These are phyloP conservation scores for Phyto melanocephala DNA, from an alignment of 2,888 invertebrate genomes.

Conservation along the genomic window DNA sequence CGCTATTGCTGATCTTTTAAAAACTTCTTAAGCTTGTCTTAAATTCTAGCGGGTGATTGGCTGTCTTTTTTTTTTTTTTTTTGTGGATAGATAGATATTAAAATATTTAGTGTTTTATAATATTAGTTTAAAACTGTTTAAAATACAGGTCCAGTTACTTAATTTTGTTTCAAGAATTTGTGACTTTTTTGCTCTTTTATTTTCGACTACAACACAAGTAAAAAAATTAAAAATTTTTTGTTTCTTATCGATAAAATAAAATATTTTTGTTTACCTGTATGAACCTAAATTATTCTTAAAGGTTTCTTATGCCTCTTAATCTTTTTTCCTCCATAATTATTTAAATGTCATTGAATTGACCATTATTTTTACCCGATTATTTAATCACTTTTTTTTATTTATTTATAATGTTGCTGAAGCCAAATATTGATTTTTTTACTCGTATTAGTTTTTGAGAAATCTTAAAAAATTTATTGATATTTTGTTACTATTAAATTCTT, in stretches of 20 bases:
- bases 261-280: not conserved
- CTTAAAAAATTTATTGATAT: constrained; percentile 7
- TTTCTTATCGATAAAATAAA: not conserved
- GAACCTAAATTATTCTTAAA: not conserved
- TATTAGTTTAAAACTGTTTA: not conserved
- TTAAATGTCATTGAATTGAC: constrained; percentile 56
- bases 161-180: not conserved
- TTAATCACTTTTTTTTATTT: not conserved
- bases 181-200: not conserved
- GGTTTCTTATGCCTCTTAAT: not conserved
- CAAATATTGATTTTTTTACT: not conserved
- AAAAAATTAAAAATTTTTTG: not conserved
- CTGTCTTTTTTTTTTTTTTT: too few species aligned
- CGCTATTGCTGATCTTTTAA: too few species aligned
- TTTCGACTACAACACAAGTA: not conserved
- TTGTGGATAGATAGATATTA: not conserved
- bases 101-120: constrained; percentile 1
- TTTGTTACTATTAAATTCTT: not conserved
- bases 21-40: too few species aligned
- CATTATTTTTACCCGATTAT: constrained; percentile 54
- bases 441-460: constrained; percentile 29
- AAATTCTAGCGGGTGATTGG: too few species aligned
- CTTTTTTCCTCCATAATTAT: constrained; percentile 17
- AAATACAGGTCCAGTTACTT: not conserved
- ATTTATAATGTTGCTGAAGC: not conserved